These are phyloP conservation scores for Fulica atra DNA, from an alignment of 2,113 vertebrate genomes.

Conservation along the genomic window DNA sequence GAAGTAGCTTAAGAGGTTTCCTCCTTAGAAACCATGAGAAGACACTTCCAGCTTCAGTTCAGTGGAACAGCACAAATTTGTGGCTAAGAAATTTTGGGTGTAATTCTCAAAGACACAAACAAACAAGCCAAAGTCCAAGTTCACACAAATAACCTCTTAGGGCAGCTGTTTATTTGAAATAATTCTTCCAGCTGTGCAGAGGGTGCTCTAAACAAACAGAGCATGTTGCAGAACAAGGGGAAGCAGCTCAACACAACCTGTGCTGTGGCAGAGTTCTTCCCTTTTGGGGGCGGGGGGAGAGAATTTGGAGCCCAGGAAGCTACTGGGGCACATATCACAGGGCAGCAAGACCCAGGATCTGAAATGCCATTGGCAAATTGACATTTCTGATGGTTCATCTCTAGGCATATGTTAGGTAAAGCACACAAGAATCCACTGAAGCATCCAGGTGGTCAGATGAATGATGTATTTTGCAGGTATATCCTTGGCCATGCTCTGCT, in stretches of 20 bases:
- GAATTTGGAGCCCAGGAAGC: background rate
- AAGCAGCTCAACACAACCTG: background rate
- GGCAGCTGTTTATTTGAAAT: background rate
- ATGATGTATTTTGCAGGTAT: background rate
- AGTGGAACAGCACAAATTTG: background rate
- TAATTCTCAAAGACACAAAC: conserved; percentile 6
- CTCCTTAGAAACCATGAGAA: background rate
- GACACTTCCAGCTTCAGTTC: background rate
- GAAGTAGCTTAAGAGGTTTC: background rate
- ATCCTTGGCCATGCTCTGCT: background rate
- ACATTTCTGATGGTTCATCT: background rate
- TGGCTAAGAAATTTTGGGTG: background rate
- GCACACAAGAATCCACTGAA: background rate
- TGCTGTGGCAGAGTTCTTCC: background rate
- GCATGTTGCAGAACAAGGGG: background rate
- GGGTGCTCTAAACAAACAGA: conserved; percentile 21
- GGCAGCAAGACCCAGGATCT: background rate
- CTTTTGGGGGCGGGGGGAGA: background rate
- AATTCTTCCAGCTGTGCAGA: conserved; percentile 17
- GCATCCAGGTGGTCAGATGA: background rate
- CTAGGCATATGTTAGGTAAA: background rate
- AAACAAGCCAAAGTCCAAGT: background rate
- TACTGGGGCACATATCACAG: background rate
- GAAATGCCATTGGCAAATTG: background rate
- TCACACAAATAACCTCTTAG: background rate